Conservation (phyloP, 2,797 vertebrate species). For the Coregonus suidteri region DNA sequence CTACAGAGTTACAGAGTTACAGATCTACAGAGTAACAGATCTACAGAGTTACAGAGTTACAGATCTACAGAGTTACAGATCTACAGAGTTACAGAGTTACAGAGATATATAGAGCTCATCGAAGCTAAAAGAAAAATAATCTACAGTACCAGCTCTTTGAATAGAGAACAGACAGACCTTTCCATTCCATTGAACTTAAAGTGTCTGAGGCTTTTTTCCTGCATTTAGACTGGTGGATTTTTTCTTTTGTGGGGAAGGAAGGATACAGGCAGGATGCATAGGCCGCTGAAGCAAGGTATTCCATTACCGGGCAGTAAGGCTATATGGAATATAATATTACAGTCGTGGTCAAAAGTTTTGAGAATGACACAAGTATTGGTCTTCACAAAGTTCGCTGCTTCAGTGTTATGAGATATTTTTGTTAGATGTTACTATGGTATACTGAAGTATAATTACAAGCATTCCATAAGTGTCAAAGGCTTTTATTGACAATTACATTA, state of each 20-base stretch:
- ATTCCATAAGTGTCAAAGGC: too few relatives aligned
- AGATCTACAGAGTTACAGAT: too few relatives aligned
- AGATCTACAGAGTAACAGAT: too few relatives aligned
- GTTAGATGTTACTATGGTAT: too few relatives aligned
- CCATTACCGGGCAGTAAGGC: slow-evolving; percentile 52
- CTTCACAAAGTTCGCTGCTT: too few relatives aligned
- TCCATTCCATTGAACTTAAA: slow-evolving; percentile 19
- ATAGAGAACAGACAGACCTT: slow-evolving; percentile 2
- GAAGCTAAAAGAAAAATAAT: slow-evolving; percentile 34
- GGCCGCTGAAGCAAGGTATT: slow-evolving; percentile 52
- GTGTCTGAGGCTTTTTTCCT: not conserved
- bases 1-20: too few relatives aligned
- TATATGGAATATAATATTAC: slow-evolving; percentile 62
- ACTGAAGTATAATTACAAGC: too few relatives aligned
- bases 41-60: too few relatives aligned
- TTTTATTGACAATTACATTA: too few relatives aligned
- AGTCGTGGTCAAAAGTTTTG: too few relatives aligned
- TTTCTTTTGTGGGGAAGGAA: not conserved
- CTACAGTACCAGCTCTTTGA: not conserved
- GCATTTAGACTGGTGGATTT: not conserved
- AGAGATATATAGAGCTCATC: not conserved
- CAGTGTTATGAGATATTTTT: too few relatives aligned
- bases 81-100: not conserved
- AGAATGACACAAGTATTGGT: too few relatives aligned
- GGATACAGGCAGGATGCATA: slow-evolving; percentile 11